A percentile compares a stretch with the other conserved stretches of the same genome.
Evolutionary conservation across 2,113 vertebrate species (phyloP).

Genomic region (Protomyctophum bolini): DNA sequence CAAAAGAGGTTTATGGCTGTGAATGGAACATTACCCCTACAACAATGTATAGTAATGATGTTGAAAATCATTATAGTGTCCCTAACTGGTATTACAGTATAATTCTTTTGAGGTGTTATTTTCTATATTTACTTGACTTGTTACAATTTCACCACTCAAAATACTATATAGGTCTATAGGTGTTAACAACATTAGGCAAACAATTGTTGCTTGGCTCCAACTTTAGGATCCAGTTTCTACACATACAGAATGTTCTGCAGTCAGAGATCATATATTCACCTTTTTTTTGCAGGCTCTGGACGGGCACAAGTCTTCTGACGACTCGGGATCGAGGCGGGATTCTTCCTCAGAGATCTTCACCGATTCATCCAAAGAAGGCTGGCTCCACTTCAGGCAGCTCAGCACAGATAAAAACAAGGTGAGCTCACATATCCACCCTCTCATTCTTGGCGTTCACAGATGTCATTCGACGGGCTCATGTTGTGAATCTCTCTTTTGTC

Average conservation of each 20-base stretch:
- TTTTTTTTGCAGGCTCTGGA: constrained; percentile 78
- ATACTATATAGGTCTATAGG: background rate
- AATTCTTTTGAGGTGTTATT: background rate
- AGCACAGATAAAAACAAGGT: constrained; percentile 95
- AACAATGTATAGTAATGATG: background rate
- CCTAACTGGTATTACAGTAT: too few species aligned
- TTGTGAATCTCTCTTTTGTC: background rate
- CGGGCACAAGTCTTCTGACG: constrained; percentile 86
- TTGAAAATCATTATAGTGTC: background rate
- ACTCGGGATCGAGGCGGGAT: constrained; percentile 88
- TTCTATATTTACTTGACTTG: constrained; percentile 4
- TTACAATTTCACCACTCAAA: background rate
- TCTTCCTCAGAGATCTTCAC: constrained; percentile 90
- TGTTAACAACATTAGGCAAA: background rate
- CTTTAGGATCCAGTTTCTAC: background rate
- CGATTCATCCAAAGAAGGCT: constrained; percentile 91
- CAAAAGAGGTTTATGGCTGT: too few species aligned
- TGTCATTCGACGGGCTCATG: background rate
- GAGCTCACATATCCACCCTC: constrained; percentile 21
- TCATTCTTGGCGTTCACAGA: background rate
- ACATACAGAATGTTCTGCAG: background rate
- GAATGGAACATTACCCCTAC: too few species aligned
- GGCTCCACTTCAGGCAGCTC: constrained; percentile 91
- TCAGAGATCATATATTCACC: background rate
- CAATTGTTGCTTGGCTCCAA: background rate